Base-by-base conservation (phyloP, 2,113 vertebrate genomes). In the Telmatochromis brichardi region DNA sequence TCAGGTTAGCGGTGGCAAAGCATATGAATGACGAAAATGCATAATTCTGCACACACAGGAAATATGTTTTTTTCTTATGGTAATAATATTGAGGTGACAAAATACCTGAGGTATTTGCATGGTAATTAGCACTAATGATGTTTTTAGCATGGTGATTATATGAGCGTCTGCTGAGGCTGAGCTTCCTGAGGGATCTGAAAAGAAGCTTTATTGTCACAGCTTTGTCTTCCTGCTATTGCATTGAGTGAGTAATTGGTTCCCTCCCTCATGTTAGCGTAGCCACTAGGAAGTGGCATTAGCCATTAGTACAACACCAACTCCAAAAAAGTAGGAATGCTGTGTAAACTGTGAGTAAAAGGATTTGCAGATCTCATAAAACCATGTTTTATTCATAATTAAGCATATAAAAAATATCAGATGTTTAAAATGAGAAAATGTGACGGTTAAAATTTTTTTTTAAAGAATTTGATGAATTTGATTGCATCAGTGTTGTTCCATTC, bases 81-180 rank as follows among this genome's bases (percentile, higher is more conserved):
- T 89, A 89, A 93, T 94, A 92, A 96, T 92, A 95, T 92, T 91
- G 88, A 88, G 57, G 21, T 88, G 87, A 95, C 26, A 95, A 92
- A 95, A 92, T 28, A 94, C 92, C 90, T 84, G 78, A 89, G 35
- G 79, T 94, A 94, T 96, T 94, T 95, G 92, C 94, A 95, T 96
- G 87, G 63, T 93, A 95, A 95, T 95, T 93, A 92, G 88, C 65
- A 51, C 88, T 95, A 95, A 96, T 95, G 79, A 93, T 94, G 76
- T 92, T 92, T 95, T 95, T 93, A 94, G 91, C 88, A 93, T 95
- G 91, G 85, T 94, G 89, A 96, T 95, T 94, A 92, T 92, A 90
- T 78, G 80, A 83, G 63, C 55, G 82, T 86, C 85, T 90, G 79
- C 90, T 90, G 81, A 45, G 84, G 89, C 73, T 94, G 88, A 85